phyloP scores from a whole-genome alignment of 2,797 vertebrate genomes.

The Delichon dasypus region DNA sequence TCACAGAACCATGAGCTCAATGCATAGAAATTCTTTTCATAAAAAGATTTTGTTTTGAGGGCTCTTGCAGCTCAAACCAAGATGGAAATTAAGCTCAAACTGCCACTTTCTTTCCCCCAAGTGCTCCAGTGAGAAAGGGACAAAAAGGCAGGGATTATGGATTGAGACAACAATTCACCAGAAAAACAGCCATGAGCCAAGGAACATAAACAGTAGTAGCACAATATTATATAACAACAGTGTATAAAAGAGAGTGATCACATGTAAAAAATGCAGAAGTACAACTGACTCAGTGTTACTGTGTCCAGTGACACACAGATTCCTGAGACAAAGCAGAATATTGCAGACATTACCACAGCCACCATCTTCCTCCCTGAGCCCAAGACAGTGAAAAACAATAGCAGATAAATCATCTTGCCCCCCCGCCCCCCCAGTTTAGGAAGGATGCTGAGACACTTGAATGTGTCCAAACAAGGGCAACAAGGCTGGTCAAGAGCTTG shows the following conservation, averaged over 20 bases:
- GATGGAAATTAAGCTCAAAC: background rate
- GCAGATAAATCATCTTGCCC: rapidly evolving
- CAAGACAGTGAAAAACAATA: background rate
- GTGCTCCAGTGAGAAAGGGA: background rate
- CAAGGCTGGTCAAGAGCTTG: background rate
- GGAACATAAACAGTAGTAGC: background rate
- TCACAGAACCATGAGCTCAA: background rate
- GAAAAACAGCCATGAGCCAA: background rate
- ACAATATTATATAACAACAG: background rate
- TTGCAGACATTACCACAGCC: background rate
- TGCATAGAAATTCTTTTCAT: background rate
- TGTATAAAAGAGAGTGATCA: background rate
- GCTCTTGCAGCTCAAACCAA: background rate
- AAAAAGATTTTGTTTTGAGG: background rate
- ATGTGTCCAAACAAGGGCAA: background rate
- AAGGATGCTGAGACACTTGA: background rate
- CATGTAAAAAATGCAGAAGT: background rate
- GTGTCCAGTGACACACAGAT: background rate
- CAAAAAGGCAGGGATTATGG: background rate
- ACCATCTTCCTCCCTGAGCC: background rate
- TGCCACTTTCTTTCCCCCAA: background rate
- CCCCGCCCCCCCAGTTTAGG: background rate
- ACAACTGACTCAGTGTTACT: background rate
- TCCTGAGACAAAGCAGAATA: background rate
- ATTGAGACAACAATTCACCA: background rate